These are phyloP conservation scores for Minunthozetes semirufus DNA, from an alignment of 2,888 invertebrate species.

Conservation along the genomic window DNA sequence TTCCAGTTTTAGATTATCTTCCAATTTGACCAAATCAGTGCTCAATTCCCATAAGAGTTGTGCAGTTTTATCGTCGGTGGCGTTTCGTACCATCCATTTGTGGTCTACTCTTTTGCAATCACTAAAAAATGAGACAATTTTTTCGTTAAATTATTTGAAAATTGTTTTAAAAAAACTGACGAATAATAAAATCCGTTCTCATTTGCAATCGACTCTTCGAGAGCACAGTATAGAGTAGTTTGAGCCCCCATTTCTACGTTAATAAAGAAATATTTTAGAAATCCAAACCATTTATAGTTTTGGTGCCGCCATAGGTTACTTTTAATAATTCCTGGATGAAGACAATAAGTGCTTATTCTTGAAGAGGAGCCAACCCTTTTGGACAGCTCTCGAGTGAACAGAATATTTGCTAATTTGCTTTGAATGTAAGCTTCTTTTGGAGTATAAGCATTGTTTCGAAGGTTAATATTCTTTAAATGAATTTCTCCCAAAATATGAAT, in stretches of 20 bases:
- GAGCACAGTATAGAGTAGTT: constrained; percentile 62
- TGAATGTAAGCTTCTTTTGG: constrained; percentile 45
- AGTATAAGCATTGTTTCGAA: constrained; percentile 42
- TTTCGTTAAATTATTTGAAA: too few relatives aligned
- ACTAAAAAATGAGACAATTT: background rate
- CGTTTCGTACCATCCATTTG: background rate
- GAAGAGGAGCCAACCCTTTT: constrained; percentile 45
- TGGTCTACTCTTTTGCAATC: constrained; percentile 17
- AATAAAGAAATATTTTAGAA: background rate
- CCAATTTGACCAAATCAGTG: background rate
- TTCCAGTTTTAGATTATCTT: constrained; percentile 39
- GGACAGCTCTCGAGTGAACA: constrained; percentile 47
- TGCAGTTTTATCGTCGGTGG: constrained; percentile 39
- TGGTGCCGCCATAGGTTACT: constrained; percentile 48
- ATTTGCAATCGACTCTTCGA: constrained; percentile 46
- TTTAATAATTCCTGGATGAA: constrained; percentile 51
- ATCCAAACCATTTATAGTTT: too few relatives aligned
- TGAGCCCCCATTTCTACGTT: constrained; percentile 56
- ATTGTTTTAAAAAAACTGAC: too few relatives aligned
- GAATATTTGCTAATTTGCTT: constrained; percentile 48
- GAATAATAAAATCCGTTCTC: constrained; percentile 45
- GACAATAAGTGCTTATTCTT: constrained; percentile 49
- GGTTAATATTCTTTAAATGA: constrained; percentile 45
- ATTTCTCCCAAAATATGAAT: constrained; percentile 47
- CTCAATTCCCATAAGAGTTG: constrained; percentile 40